phyloP scores from a whole-genome alignment of 2,113 vertebrate genomes.

The Hiodon tergisus region DNA sequence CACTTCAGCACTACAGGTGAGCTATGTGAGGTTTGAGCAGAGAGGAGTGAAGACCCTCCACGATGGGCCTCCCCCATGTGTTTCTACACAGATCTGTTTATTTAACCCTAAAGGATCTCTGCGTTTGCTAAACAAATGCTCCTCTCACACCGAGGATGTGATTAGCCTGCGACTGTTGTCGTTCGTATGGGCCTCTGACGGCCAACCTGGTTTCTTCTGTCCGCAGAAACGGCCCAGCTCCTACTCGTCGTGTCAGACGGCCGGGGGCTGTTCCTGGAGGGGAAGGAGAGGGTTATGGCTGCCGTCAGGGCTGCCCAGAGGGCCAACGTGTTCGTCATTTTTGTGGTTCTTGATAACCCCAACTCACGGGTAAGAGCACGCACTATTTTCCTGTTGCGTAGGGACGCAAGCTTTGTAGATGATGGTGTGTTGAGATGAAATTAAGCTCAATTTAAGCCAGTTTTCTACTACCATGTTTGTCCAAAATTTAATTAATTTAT shows the following conservation, averaged over 20 bases:
- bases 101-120: too few relatives aligned
- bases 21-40: background rate
- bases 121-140: too few relatives aligned
- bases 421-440: background rate
- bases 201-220: slow-evolving; percentile 8
- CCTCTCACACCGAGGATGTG: too few relatives aligned
- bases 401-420: background rate
- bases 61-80: too few relatives aligned
- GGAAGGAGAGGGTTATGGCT: slow-evolving; percentile 83
- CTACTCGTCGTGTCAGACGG: slow-evolving; percentile 92
- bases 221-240: slow-evolving; percentile 82
- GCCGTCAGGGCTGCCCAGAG: slow-evolving; percentile 75
- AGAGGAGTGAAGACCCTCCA: background rate
- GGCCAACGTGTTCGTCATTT: slow-evolving; percentile 90
- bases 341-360: slow-evolving; percentile 90
- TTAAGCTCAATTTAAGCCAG: too few relatives aligned
- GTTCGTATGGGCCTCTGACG: background rate
- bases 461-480: too few relatives aligned
- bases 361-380: slow-evolving; percentile 78
- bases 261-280: slow-evolving; percentile 89
- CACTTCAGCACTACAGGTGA: slow-evolving; percentile 69
- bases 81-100: too few relatives aligned
- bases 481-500: too few relatives aligned
- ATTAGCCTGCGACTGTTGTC: too few relatives aligned
- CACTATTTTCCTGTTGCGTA: background rate